Conservation (phyloP, 2,113 vertebrate species). For the Tachysurus vachellii region DNA sequence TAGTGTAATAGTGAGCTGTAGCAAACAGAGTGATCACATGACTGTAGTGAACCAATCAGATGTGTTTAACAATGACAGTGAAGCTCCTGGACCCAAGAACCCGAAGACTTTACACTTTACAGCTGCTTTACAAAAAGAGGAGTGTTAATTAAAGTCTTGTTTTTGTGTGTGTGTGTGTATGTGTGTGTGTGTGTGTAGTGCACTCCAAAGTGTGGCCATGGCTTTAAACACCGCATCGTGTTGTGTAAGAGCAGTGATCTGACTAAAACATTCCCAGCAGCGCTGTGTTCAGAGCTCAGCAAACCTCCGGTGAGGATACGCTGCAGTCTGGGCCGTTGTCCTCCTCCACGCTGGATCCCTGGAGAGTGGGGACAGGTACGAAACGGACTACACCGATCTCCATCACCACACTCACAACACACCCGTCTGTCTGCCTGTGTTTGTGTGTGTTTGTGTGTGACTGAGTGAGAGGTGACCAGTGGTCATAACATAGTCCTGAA, state of each 20-base stretch:
- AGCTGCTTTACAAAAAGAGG: background rate
- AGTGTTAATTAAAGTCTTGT: background rate
- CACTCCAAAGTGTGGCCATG: conserved; percentile 93
- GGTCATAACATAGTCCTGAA: conserved; percentile 54
- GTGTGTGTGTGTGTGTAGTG: conserved; percentile 64
- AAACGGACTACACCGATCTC: background rate
- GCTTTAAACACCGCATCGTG: conserved; percentile 95
- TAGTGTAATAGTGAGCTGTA: background rate
- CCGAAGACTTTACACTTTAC: background rate
- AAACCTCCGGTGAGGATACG: conserved; percentile 90
- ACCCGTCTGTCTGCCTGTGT: no score
- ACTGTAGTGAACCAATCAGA: background rate
- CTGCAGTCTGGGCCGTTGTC: conserved; percentile 91
- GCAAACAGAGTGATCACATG: background rate
- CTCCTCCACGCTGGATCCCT: conserved; percentile 92
- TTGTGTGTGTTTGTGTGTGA: background rate
- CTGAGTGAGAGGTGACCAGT: conserved; percentile 41
- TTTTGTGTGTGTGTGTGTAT: conserved; percentile 6
- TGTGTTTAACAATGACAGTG: background rate
- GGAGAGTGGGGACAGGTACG: conserved; percentile 97
- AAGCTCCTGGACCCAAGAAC: background rate
- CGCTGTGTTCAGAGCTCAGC: conserved; percentile 84
- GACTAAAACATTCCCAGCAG: conserved; percentile 86
- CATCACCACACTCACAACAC: background rate
- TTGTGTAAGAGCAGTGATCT: conserved; percentile 96